These are phyloP conservation scores for Nymphalis urticae DNA, from an alignment of 2,888 invertebrate genomes.

Conservation along the genomic window DNA sequence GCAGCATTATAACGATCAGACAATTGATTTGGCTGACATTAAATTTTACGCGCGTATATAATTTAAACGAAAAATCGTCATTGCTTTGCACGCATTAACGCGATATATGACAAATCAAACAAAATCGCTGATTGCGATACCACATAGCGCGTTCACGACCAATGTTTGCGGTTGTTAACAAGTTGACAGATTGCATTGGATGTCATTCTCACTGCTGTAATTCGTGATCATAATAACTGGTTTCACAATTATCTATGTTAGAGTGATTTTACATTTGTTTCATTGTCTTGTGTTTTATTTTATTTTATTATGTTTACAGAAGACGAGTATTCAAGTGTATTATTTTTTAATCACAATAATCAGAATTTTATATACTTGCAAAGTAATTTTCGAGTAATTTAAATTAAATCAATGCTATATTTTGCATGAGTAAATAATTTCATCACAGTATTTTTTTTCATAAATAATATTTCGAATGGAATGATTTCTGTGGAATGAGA, in stretches of 20 bases:
- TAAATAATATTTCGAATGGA: no score
- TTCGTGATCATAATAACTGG: constrained; percentile 27
- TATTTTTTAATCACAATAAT: no score
- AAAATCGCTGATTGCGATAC: constrained; percentile 59
- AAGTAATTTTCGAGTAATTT: no score
- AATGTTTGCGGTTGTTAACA: constrained; percentile 66
- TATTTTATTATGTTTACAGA: no score
- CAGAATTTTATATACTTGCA: no score
- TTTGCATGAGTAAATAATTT: no score
- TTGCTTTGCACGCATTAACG: constrained; percentile 14
- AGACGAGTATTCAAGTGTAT: no score
- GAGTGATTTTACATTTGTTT: background rate
- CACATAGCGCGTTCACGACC: constrained; percentile 47
- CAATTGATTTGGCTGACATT: constrained; percentile 12
- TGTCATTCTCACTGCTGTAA: constrained; percentile 20
- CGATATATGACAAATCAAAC: constrained; percentile 53
- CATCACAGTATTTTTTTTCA: no score
- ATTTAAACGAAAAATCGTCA: constrained; percentile 12
- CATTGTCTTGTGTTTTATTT: background rate
- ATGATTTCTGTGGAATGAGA: no score
- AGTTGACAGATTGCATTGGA: constrained; percentile 43
- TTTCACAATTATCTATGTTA: constrained; percentile 23
- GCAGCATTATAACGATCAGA: constrained; percentile 2
- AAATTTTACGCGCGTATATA: constrained; percentile 16
- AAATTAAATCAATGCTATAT: no score